Conservation (phyloP, 2,888 invertebrate species). For the Xylota segnis region DNA sequence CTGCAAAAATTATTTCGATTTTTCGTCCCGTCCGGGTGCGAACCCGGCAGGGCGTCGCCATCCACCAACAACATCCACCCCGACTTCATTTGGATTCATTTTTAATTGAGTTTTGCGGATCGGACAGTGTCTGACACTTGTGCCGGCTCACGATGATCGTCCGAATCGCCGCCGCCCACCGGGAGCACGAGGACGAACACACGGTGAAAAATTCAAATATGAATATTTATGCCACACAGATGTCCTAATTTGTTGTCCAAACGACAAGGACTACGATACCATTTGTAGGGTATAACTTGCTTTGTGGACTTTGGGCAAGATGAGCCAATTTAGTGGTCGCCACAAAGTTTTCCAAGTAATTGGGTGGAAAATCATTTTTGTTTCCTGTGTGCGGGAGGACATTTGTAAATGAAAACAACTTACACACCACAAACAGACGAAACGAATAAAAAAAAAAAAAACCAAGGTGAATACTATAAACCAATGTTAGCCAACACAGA, state of each 20-base stretch:
- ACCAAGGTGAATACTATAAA: constrained; percentile 60
- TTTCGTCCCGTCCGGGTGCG: constrained; percentile 29
- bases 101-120: constrained; percentile 72
- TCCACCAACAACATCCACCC: neutral
- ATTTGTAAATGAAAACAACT: constrained; percentile 55
- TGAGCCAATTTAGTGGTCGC: constrained; percentile 52
- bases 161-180: neutral
- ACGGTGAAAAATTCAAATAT: constrained; percentile 62
- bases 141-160: constrained; percentile 44
- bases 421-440: constrained; percentile 19
- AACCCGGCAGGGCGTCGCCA: constrained; percentile 1
- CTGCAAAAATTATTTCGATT: constrained; percentile 67
- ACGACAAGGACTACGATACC: constrained; percentile 12
- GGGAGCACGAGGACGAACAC: neutral
- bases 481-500: constrained; percentile 53
- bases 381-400: constrained; percentile 66
- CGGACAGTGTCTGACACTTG: constrained; percentile 53
- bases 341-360: constrained; percentile 61
- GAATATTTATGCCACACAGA: constrained; percentile 71
- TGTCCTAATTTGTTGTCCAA: constrained; percentile 65
- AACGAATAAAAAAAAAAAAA: no score
- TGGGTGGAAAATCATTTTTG: constrained; percentile 72
- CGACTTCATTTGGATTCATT: constrained; percentile 63
- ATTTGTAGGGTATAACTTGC: constrained; percentile 36
- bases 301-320: constrained; percentile 44